Percentiles rank a stretch among this genome's conserved stretches.
Evolutionary conservation across 2,113 vertebrate species (phyloP).

Genomic region (Muntiacus reevesi): DNA sequence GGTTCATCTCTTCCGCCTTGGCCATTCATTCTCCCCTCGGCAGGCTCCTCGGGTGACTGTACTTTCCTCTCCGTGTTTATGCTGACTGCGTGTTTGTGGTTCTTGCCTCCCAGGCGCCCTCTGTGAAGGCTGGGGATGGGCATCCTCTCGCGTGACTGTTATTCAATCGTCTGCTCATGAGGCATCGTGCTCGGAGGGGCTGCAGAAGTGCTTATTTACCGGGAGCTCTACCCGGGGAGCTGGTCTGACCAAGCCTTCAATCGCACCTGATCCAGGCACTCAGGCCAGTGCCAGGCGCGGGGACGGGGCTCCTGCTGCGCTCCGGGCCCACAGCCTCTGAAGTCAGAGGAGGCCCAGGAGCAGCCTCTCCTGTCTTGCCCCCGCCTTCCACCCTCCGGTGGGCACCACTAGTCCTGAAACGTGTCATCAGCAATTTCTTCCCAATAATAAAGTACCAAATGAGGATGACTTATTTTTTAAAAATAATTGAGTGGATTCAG

Average conservation of each 20-base stretch:
- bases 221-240: background rate
- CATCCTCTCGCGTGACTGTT: background rate
- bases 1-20: background rate
- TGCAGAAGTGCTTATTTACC: background rate
- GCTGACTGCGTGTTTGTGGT: constrained; percentile 12
- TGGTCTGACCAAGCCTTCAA: background rate
- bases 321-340: background rate
- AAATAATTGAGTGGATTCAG: background rate
- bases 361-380: background rate
- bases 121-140: background rate
- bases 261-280: background rate
- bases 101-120: background rate
- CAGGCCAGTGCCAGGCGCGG: background rate
- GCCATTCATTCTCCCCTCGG: background rate
- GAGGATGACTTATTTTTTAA: background rate
- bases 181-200: background rate
- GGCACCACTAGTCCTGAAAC: background rate
- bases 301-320: background rate
- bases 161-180: background rate
- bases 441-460: background rate
- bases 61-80: constrained; percentile 8
- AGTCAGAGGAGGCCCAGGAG: background rate
- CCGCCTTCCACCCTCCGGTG: background rate
- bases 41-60: background rate
- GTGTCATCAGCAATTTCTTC: background rate